Evolutionary conservation across 2,113 vertebrate genomes (phyloP).

Genomic region (Mus musculus): DNA sequence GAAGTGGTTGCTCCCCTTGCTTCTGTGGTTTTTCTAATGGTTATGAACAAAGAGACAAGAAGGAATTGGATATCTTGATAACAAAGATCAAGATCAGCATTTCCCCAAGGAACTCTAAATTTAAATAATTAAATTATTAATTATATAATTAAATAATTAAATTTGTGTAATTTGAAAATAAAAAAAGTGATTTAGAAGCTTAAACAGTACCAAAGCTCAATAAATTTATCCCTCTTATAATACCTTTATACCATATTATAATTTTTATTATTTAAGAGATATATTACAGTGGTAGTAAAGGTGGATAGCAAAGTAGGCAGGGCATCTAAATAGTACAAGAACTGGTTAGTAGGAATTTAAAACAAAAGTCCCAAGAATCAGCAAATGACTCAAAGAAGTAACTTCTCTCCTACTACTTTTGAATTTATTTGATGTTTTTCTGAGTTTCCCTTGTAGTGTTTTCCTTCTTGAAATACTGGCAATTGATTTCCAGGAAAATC

Average conservation of each 20-base stretch:
- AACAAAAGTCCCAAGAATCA: not conserved
- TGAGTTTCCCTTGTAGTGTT: not conserved
- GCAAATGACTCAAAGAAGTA: not conserved
- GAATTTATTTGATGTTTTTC: not conserved
- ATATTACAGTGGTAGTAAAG: not conserved
- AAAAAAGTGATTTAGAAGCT: not conserved
- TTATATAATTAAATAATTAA: too few species aligned
- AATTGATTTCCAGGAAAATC: not conserved
- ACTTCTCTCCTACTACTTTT: not conserved
- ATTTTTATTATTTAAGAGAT: not conserved
- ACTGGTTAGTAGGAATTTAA: not conserved
- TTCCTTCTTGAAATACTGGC: not conserved
- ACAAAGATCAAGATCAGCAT: not conserved
- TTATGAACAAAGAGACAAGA: too few species aligned
- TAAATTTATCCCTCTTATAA: not conserved
- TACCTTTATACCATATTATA: not conserved
- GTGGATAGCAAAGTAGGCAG: not conserved
- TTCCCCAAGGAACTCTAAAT: not conserved
- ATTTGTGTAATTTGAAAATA: slow-evolving; percentile 36
- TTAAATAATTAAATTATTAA: too few species aligned
- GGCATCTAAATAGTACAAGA: not conserved
- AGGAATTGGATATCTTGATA: too few species aligned
- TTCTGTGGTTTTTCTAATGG: too few species aligned
- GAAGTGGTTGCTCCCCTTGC: too few species aligned
- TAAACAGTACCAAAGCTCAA: not conserved